Conservation (phyloP, 2,113 vertebrate species). For the Chloebia gouldiae region DNA sequence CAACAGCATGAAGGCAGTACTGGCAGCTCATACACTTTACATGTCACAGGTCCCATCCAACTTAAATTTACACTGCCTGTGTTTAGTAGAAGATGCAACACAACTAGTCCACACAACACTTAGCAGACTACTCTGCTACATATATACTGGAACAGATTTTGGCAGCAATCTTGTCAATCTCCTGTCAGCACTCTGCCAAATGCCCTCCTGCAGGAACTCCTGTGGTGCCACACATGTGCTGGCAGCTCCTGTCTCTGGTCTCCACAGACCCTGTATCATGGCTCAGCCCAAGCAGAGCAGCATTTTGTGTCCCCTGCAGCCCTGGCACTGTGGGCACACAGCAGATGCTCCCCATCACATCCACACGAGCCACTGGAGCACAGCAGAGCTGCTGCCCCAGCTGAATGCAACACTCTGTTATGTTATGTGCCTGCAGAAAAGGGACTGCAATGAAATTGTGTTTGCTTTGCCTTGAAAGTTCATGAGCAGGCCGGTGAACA, state of each 20-base stretch:
- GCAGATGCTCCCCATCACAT: background rate
- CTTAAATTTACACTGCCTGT: background rate
- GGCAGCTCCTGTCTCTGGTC: background rate
- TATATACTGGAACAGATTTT: background rate
- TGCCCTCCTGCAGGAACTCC: background rate
- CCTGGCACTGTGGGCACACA: background rate
- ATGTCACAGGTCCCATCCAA: too few relatives aligned
- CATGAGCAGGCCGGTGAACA: background rate
- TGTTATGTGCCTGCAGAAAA: background rate
- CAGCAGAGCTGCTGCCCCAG: background rate
- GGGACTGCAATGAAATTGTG: background rate
- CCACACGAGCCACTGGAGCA: fast-evolving
- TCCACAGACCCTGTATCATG: fast-evolving
- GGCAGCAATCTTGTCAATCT: background rate
- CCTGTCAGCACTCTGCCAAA: background rate
- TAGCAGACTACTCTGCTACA: background rate
- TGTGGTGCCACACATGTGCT: fast-evolving
- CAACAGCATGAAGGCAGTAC: background rate
- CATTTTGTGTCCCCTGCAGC: background rate
- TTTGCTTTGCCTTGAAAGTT: background rate
- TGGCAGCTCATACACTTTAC: background rate
- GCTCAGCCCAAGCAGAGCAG: background rate
- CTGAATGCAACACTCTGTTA: fast-evolving
- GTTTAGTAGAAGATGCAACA: background rate
- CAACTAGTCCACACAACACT: background rate